Evolutionary conservation across 2,113 vertebrate species (phyloP).

Genomic region (Camelus dromedarius): DNA sequence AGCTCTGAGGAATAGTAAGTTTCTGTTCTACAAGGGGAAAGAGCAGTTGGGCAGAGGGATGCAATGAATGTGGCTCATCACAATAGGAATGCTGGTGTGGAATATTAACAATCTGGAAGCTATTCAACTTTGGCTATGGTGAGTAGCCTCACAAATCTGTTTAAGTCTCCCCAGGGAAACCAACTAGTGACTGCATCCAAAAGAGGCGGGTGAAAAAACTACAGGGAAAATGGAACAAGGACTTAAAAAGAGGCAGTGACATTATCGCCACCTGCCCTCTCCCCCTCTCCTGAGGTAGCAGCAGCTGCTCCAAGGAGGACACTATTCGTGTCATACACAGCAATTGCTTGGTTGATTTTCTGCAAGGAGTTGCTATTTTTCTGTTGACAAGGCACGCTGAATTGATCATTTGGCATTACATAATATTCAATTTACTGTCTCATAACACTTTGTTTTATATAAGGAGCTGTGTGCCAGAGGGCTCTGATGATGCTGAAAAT

Average conservation of each 20-base stretch:
- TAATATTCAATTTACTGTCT: conserved; percentile 74
- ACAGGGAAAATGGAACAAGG: conserved; percentile 9
- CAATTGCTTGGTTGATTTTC: conserved; percentile 62
- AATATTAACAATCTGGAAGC: conserved; percentile 24
- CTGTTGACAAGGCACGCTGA: conserved; percentile 71
- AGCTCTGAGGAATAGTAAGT: not conserved
- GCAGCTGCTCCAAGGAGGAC: conserved; percentile 40
- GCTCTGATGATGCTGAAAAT: conserved; percentile 61
- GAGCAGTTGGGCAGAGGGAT: not conserved
- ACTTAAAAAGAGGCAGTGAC: not conserved
- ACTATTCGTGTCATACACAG: conserved; percentile 39
- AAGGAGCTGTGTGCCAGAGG: conserved; percentile 30
- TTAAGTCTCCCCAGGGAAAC: conserved; percentile 41
- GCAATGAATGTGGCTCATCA: not conserved
- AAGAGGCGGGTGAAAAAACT: not conserved
- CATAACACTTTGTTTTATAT: conserved; percentile 68
- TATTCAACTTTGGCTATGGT: not conserved
- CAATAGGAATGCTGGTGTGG: not conserved
- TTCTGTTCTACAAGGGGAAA: not conserved
- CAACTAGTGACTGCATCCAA: not conserved
- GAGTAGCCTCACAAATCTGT: conserved; percentile 21
- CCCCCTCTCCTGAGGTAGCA: conserved; percentile 4
- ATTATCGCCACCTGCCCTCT: conserved; percentile 26
- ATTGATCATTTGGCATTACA: conserved; percentile 69
- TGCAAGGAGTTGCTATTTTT: conserved; percentile 68